phyloP scores from a whole-genome alignment of 2,113 vertebrate genomes.

The Acanthochromis polyacanthus region DNA sequence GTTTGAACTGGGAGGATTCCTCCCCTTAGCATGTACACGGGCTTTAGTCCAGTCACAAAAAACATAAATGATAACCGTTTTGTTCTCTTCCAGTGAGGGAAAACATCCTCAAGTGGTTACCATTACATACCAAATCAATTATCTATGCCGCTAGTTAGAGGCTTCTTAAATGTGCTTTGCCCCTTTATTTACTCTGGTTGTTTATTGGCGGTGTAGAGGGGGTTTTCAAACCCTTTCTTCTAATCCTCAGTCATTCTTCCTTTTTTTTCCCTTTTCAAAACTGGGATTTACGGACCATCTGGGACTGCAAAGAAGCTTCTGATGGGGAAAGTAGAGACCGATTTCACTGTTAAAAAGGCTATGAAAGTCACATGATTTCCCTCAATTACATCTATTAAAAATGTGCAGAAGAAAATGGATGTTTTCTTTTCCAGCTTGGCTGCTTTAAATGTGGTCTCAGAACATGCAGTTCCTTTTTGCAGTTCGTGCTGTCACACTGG shows the following conservation, averaged over 20 bases:
- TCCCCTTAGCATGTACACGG: slow-evolving; percentile 47
- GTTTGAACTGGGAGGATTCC: slow-evolving; percentile 72
- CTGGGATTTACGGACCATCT: slow-evolving; percentile 76
- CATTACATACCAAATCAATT: slow-evolving; percentile 82
- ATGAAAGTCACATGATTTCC: slow-evolving; percentile 53
- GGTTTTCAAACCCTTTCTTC: slow-evolving; percentile 64
- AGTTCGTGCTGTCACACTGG: slow-evolving; percentile 68
- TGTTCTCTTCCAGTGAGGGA: slow-evolving; percentile 50
- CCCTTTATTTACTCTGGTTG: slow-evolving; percentile 67
- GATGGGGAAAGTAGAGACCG: slow-evolving; percentile 57
- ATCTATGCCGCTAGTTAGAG: slow-evolving; percentile 74
- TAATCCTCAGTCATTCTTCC: slow-evolving; percentile 83
- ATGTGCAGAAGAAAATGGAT: slow-evolving; percentile 1
- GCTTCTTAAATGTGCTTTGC: slow-evolving; percentile 74
- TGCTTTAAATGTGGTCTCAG: slow-evolving; percentile 35
- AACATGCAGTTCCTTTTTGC: slow-evolving; percentile 62
- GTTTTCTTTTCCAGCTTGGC: slow-evolving; percentile 22
- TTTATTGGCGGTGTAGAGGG: slow-evolving; percentile 63
- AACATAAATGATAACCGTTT: slow-evolving; percentile 54
- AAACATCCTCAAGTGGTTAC: slow-evolving; percentile 59
- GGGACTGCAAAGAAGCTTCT: slow-evolving; percentile 73
- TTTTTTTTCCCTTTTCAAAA: slow-evolving; percentile 83
- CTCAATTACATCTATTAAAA: slow-evolving; percentile 25
- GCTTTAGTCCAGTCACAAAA: slow-evolving; percentile 58
- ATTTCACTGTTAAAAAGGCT: slow-evolving; percentile 67